Evolutionary conservation across 2,888 invertebrate genomes (phyloP).

Genomic region (Homarus gammarus): DNA sequence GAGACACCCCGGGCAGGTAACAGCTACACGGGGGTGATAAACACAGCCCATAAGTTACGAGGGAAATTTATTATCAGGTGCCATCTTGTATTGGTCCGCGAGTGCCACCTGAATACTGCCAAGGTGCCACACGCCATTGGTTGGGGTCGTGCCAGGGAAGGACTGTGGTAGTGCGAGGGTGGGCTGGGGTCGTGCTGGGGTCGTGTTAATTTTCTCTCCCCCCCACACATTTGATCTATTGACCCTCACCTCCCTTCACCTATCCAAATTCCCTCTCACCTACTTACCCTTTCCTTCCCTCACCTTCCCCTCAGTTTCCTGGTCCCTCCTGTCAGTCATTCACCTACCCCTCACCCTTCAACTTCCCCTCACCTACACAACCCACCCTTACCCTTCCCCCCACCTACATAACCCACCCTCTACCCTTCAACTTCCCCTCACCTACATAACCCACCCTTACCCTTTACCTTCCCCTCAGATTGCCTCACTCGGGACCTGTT

Average conservation of each 20-base stretch:
- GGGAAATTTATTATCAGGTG: no score
- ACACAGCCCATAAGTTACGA: no score
- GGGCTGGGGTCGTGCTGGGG: no score
- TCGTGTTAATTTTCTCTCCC: not conserved
- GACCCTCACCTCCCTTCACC: not conserved
- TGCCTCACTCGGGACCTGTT: no score
- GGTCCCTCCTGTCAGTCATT: not conserved
- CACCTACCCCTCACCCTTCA: slow-evolving; percentile 7
- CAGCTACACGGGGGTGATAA: no score
- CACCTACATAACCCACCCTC: not conserved
- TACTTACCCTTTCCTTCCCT: not conserved
- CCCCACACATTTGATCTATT: not conserved
- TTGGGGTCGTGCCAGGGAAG: not conserved
- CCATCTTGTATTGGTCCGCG: no score
- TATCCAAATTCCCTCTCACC: not conserved
- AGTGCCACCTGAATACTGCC: no score
- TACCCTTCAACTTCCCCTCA: not conserved
- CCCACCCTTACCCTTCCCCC: not conserved
- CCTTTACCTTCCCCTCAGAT: not conserved
- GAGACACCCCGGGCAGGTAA: no score
- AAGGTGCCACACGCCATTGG: not conserved
- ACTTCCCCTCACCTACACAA: not conserved
- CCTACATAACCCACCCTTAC: not conserved
- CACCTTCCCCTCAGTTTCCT: not conserved
- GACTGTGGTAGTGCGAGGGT: no score